phyloP scores from a whole-genome alignment of 2,888 invertebrate genomes.

The Brachypalpus laphriformis region DNA sequence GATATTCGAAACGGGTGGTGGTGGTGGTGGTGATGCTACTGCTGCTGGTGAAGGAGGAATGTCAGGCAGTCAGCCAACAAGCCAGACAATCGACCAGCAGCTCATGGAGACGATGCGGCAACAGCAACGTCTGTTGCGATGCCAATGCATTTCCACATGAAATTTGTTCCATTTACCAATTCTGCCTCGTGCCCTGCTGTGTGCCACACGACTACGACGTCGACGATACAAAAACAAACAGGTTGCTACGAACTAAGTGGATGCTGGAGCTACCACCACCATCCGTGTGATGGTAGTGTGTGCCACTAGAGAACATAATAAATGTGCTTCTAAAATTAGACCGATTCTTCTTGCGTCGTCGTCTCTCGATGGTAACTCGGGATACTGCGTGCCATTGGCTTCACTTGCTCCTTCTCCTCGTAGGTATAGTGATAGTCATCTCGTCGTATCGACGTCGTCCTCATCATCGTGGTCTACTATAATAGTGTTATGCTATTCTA shows the following conservation, averaged over 20 bases:
- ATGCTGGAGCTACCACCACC: constrained; percentile 47
- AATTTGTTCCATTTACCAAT: constrained; percentile 70
- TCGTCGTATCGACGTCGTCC: background rate
- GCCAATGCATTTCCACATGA: constrained; percentile 52
- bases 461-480: background rate
- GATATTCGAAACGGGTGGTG: constrained; percentile 48
- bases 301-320: constrained; percentile 63
- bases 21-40: background rate
- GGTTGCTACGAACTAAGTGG: constrained; percentile 65
- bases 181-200: constrained; percentile 51
- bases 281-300: constrained; percentile 24
- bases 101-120: constrained; percentile 32
- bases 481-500: constrained; percentile 23
- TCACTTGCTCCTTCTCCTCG: background rate
- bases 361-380: constrained; percentile 16
- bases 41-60: constrained; percentile 13
- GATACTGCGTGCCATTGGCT: constrained; percentile 18
- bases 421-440: constrained; percentile 1
- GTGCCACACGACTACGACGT: constrained; percentile 3
- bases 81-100: constrained; percentile 54
- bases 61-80: constrained; percentile 23
- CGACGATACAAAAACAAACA: constrained; percentile 68
- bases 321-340: constrained; percentile 67
- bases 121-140: constrained; percentile 23
- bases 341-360: constrained; percentile 58